Conservation (phyloP, 2,797 vertebrate species). For the Oryzias dopingdopingensis region DNA sequence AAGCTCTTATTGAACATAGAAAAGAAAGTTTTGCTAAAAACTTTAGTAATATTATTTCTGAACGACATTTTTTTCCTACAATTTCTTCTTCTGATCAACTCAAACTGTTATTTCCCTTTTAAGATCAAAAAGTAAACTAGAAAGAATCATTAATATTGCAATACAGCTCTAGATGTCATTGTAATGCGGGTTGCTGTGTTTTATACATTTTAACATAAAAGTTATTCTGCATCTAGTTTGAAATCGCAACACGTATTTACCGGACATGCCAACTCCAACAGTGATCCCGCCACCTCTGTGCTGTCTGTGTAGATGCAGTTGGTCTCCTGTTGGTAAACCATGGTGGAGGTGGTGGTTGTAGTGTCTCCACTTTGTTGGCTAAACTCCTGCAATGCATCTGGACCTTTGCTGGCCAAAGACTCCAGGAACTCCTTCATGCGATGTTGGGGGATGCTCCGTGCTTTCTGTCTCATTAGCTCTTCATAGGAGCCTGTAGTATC, state of each 20-base stretch:
- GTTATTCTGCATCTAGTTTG: too few relatives aligned
- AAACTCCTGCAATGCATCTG: conserved; percentile 93
- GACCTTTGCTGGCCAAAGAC: conserved; percentile 90
- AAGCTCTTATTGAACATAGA: too few relatives aligned
- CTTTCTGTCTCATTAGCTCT: conserved; percentile 95
- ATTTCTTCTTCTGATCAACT: too few relatives aligned
- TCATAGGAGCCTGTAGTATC: conserved; percentile 94
- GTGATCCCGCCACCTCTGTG: conserved; percentile 93
- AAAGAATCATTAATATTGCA: too few relatives aligned
- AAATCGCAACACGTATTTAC: conserved; percentile 67
- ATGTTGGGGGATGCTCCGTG: conserved; percentile 92
- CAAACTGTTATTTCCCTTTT: too few relatives aligned
- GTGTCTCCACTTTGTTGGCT: conserved; percentile 79
- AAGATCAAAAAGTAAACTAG: too few relatives aligned
- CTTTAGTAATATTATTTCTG: too few relatives aligned
- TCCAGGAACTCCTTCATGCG: conserved; percentile 98
- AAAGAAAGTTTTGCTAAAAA: too few relatives aligned
- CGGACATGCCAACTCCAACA: conserved; percentile 94
- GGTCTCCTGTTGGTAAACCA: conserved; percentile 92
- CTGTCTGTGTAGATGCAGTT: conserved; percentile 97
- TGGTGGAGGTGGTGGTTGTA: conserved; percentile 79
- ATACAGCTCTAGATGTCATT: too few relatives aligned
- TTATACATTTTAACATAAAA: too few relatives aligned
- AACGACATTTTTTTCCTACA: too few relatives aligned
- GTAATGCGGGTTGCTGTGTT: too few relatives aligned